Base-by-base conservation (phyloP, 2,888 invertebrate genomes). In the Catocala fraxini region DNA sequence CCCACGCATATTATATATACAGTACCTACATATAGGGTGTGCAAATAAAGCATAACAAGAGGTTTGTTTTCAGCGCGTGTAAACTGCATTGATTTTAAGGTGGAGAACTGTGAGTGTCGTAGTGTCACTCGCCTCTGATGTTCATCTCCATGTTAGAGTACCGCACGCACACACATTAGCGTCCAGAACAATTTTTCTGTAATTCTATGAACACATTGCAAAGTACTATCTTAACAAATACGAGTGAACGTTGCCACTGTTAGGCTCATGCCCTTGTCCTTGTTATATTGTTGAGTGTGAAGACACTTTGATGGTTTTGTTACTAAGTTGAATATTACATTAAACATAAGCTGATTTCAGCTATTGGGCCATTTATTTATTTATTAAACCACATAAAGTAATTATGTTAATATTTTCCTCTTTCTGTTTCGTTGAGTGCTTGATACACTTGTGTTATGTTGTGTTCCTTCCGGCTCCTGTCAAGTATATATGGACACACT, bases 1-100 rank as follows among this genome's bases (percentile, higher is more conserved):
- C 71, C 56, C 49, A 34, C 49, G 57, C 46, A 63, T 64, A 0
- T 11, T 45, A 46, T 41, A 65, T 63, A 55, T 61, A 61, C 56
- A 65, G 43, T 76, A 54, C 59, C 64, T 56, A 39, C 57, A 62
- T 65, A 57, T 87, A 87, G 85, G 87, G 85, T 89, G 88, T 90
- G 86, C 85, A 82, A 84, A 87, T 85, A 82, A 88, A 87, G 86
- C 86, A 84, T 93, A 93, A 93, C 89, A 77, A 84, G 85, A 89
- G 90, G 88, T 93, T 93, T 94, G 92, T 94, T 94, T 92, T 94
- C 94, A 94, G 94, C 94, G 88, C 94, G 94, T 92, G 94, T 94
- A 90, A 94, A 94, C 94, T 94, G 93, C 94, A 93, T 94, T 94
- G 94, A 94, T 94, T 94, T 94, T 93, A 94, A 94, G 92, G 94